These are phyloP conservation scores for Trididemnum miniatum DNA, from an alignment of 23 tunicate genomes.

Conservation along the genomic window DNA sequence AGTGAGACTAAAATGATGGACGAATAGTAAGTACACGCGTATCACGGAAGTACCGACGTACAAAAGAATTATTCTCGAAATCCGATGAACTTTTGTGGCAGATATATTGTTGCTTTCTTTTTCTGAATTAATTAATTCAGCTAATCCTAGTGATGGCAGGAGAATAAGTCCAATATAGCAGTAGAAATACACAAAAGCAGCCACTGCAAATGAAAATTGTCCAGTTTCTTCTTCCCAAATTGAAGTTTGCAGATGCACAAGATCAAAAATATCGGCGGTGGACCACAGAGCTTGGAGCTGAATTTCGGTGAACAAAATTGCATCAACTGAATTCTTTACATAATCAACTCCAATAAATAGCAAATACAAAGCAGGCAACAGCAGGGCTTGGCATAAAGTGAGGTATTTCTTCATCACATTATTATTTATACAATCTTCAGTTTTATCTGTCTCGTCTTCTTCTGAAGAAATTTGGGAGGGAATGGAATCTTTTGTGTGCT, in stretches of 20 bases:
- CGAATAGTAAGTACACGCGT: slow-evolving; percentile 41
- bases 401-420: slow-evolving; percentile 36
- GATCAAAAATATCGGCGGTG: slow-evolving; percentile 69
- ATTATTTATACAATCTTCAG: not conserved
- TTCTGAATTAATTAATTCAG: slow-evolving; percentile 48
- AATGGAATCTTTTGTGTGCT: not conserved
- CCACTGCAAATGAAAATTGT: slow-evolving; percentile 50
- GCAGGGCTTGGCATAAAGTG: slow-evolving; percentile 65
- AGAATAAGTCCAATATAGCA: slow-evolving; percentile 68
- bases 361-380: slow-evolving; percentile 59
- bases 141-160: slow-evolving; percentile 29
- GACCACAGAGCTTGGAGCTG: slow-evolving; percentile 78
- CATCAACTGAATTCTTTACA: slow-evolving; percentile 11
- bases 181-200: slow-evolving; percentile 58
- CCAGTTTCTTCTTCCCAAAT: slow-evolving; percentile 68
- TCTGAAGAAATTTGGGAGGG: not conserved
- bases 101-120: not conserved
- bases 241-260: slow-evolving; percentile 66
- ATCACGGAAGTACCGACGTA: slow-evolving; percentile 61
- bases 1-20: slow-evolving; percentile 32
- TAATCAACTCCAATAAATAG: slow-evolving; percentile 74
- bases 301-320: slow-evolving; percentile 48
- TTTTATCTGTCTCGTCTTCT: not conserved
- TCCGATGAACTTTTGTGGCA: not conserved
- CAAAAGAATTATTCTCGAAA: slow-evolving; percentile 47